phyloP scores from a whole-genome alignment of 2,888 invertebrate species.

The Coelinius sp. region DNA sequence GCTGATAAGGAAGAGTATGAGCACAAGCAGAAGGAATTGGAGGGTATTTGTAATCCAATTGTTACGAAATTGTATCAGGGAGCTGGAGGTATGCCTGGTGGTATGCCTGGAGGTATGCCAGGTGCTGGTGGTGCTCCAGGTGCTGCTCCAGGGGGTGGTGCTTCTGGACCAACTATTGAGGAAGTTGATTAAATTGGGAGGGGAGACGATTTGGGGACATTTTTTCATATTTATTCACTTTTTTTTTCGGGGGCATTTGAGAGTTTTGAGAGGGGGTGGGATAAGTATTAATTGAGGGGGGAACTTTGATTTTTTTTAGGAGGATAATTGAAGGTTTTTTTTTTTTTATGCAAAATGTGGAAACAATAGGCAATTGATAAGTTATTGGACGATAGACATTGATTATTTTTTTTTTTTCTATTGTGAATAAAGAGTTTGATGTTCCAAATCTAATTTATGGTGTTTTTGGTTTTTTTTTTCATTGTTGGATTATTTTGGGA shows the following conservation, averaged over 20 bases:
- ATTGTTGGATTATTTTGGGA: neutral
- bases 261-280: neutral
- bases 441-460: neutral
- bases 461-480: neutral
- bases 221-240: too few relatives aligned
- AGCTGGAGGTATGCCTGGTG: conserved; percentile 72
- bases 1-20: conserved; percentile 87
- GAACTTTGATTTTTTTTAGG: too few relatives aligned
- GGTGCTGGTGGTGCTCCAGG: conserved; percentile 76
- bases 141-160: conserved; percentile 70
- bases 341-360: neutral
- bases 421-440: conserved; percentile 17
- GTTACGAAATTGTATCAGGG: conserved; percentile 88
- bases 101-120: conserved; percentile 76
- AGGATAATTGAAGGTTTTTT: neutral
- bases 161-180: conserved; percentile 90
- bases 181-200: conserved; percentile 84
- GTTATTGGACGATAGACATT: neutral
- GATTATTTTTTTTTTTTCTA: neutral
- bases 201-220: too few relatives aligned
- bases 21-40: conserved; percentile 82
- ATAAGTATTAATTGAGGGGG: too few relatives aligned
- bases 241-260: too few relatives aligned
- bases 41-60: conserved; percentile 82
- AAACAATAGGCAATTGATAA: neutral